phyloP scores from a whole-genome alignment of 2,113 vertebrate species.

The Dermatemys mawii region DNA sequence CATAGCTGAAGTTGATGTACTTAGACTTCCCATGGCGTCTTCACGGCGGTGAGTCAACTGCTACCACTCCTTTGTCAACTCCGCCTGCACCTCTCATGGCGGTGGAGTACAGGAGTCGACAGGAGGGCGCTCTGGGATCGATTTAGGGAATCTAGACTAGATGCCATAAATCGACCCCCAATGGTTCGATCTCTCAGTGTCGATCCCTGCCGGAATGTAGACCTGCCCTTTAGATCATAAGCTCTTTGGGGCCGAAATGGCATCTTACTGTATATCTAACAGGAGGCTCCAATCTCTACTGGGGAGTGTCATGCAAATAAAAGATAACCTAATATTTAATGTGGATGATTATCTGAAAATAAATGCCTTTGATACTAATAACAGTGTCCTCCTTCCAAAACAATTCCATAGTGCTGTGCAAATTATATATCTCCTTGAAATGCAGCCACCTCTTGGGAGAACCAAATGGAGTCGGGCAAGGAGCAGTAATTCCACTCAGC shows the following conservation, averaged over 20 bases:
- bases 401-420: conserved; percentile 53
- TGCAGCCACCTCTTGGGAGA: conserved; percentile 59
- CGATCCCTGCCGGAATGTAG: too few species aligned
- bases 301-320: conserved; percentile 12
- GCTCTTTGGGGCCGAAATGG: not conserved
- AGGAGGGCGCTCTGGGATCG: too few species aligned
- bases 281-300: not conserved
- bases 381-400: conserved; percentile 42
- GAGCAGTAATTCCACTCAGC: conserved; percentile 48
- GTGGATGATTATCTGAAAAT: not conserved
- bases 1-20: too few species aligned
- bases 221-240: not conserved
- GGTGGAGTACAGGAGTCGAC: too few species aligned
- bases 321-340: too few species aligned
- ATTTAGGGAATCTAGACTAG: too few species aligned
- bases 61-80: too few species aligned
- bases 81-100: too few species aligned
- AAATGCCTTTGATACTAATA: conserved; percentile 39
- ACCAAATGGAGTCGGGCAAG: conserved; percentile 46
- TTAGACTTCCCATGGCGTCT: too few species aligned
- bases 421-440: conserved; percentile 60
- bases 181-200: too few species aligned
- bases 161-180: too few species aligned
- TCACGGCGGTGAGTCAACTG: too few species aligned
- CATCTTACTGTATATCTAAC: not conserved